Evolutionary conservation across 1,140 invertebrate species (phyloP), one percentile per base, ranked within the genome.

Genomic region (Teleopsis dalmanni): DNA sequence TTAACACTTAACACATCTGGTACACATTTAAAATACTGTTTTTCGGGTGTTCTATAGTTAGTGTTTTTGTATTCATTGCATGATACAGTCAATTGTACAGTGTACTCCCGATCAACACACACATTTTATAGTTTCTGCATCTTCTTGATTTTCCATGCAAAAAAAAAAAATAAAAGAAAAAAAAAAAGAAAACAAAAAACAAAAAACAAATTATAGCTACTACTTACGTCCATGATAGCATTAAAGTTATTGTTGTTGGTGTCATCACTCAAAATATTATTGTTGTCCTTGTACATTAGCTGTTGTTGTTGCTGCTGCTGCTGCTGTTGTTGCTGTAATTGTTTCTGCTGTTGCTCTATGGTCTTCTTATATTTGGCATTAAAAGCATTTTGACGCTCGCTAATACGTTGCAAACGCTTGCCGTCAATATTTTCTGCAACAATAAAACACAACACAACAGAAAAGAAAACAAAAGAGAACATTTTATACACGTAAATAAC

Each of bases 291-390:
- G 46, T 63, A 64, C 48, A 61, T 61, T 48, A 65, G 56, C n/a
- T n/a, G n/a, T 57, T 65, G 62, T 37, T 65, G 62, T 41, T 43
- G 40, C 34, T 29, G 21, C 45, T 50, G 42, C 47, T 65, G 60
- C 23, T 61, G 70, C 48, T 65, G 57, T 45, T 58, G 42, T 52
- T 62, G 54, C 58, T 66, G 53, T 51, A 59, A 61, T 57, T 64
- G 55, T 59, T 67, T 52, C 57, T 67, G 59, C 59, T 66, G 61
- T 16, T 49, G 51, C 73, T 65, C 47, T 23, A 48, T 49, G 11
- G 48, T 54, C 60, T 77, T 76, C 63, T 81, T 81, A 60, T 81
- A 80, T 64, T 86, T 87, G 58, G 74, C 80, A 68, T 82, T 75
- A 47, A 83, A 75, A 25, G 76, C 76, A 54, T 75, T 80, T 55